Evolutionary conservation across 2,113 vertebrate genomes (phyloP), one percentile per base, ranked within the genome.

Genomic region (Puma concolor): DNA sequence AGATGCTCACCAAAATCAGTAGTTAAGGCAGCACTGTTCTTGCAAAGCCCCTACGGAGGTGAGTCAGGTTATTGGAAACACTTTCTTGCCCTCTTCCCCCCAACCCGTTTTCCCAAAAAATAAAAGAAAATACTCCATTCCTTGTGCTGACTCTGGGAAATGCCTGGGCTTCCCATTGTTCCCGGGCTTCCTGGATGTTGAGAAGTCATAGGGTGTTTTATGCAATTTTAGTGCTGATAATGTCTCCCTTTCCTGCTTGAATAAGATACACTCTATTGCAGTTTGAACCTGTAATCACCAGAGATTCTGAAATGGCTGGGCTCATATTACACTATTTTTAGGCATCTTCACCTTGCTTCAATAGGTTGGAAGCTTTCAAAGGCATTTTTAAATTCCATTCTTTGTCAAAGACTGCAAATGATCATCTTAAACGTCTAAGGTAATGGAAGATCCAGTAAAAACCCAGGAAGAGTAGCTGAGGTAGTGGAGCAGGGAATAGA

Each of bases 1-100:
- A 99, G 99, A 99, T 99, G 99, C 99, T 99, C 41, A 99, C 99
- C 97, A 99, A 99, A 98, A 99, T 99, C 98, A 99, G 99, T 99
- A 99, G 99, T 98, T 99, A 99, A 99, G 98, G 98, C 85, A 19
- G 66, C 71, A 63, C 69, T 16, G 1, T 67, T 8, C 60, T 7
- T 57, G 31, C 14, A 69, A 64, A 77, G 77, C 60, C 48, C 50
- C 93, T n/a, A 41, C 77, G 0, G 2, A 96, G 95, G 69, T 64
- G 82, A 85, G 54, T 1, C 27, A 6, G 1, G 83, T 72, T 74
- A 87, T 86, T 93, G 87, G 94, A 97, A 96, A 93, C 23, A 71
- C 50, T 72, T 33, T 29, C 17, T 80, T 54, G 94, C 44, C 33
- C 54, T 60, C 95, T 84, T 74, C 41, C 54, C 76, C 76, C 50